A percentile compares a stretch with the other conserved stretches of the same genome.
Evolutionary conservation across 2,113 vertebrate species (phyloP).

Genomic region (Phylloscopus whistleri): DNA sequence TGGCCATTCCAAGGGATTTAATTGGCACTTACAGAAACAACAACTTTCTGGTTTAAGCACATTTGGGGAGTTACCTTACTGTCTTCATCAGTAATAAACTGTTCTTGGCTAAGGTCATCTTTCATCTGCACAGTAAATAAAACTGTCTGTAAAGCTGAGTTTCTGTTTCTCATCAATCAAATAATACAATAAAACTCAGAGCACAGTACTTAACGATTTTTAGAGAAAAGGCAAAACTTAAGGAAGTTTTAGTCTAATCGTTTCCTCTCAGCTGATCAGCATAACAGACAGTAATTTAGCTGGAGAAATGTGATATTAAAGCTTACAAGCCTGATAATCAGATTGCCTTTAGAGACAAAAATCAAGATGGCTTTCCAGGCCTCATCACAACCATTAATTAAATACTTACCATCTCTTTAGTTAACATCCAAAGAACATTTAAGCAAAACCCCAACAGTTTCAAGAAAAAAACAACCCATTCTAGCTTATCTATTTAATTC

Average conservation of each 20-base stretch:
- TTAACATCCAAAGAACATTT: not conserved
- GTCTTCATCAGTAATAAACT: not conserved
- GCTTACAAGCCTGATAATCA: not conserved
- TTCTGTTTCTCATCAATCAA: constrained; percentile 30
- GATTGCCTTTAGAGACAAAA: not conserved
- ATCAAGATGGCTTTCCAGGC: not conserved
- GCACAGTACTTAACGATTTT: not conserved
- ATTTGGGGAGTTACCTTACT: not conserved
- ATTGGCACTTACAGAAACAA: not conserved
- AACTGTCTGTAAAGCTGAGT: not conserved
- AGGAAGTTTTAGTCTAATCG: not conserved
- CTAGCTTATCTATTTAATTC: not conserved
- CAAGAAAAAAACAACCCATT: not conserved
- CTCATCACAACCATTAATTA: not conserved
- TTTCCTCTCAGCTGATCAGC: constrained; percentile 18
- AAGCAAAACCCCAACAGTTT: not conserved
- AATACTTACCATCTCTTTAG: not conserved
- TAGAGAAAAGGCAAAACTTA: not conserved
- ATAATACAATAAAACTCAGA: not conserved
- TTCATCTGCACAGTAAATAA: constrained; percentile 33
- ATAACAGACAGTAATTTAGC: not conserved
- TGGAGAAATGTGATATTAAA: not conserved
- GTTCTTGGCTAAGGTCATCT: constrained; percentile 3
- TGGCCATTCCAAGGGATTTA: not conserved
- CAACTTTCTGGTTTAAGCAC: not conserved